phyloP scores from a whole-genome alignment of 2,888 invertebrate genomes.

The Pseudococcus longispinus region DNA sequence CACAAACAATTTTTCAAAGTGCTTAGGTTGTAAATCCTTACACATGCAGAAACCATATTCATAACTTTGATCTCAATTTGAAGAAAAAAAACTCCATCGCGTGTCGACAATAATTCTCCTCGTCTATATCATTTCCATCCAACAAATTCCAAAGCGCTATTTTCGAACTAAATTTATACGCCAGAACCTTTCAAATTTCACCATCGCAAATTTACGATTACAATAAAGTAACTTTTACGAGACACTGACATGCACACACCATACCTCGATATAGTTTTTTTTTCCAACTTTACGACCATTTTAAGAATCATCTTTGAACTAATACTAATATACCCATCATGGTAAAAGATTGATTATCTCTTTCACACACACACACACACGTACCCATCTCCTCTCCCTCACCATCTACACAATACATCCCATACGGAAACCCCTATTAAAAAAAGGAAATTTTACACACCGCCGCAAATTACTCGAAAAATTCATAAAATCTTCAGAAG shows the following conservation, averaged over 20 bases:
- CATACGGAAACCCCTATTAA: not conserved
- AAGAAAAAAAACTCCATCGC: not conserved
- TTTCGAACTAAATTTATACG: not conserved
- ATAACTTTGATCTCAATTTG: not conserved
- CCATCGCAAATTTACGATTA: not conserved
- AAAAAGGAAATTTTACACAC: not conserved
- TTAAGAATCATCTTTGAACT: not conserved
- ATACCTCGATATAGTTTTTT: not conserved
- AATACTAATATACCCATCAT: not conserved
- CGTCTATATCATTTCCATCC: not conserved
- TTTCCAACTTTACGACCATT: not conserved
- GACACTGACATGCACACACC: not conserved
- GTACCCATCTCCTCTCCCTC: not conserved
- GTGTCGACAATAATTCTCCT: not conserved
- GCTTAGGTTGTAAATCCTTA: no score
- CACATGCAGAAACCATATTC: no score
- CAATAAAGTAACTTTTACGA: not conserved
- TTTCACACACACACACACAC: not conserved
- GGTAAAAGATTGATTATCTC: not conserved
- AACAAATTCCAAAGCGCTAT: not conserved
- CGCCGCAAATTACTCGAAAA: not conserved
- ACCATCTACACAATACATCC: not conserved
- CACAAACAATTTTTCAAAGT: no score
- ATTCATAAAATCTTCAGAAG: not conserved
- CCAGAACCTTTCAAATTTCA: not conserved